A percentile compares a stretch with the other conserved stretches of the same genome.
Conservation (phyloP, 30 jellyfish, hydroid and myxozoan species). For the Clytia hemisphaerica region DNA sequence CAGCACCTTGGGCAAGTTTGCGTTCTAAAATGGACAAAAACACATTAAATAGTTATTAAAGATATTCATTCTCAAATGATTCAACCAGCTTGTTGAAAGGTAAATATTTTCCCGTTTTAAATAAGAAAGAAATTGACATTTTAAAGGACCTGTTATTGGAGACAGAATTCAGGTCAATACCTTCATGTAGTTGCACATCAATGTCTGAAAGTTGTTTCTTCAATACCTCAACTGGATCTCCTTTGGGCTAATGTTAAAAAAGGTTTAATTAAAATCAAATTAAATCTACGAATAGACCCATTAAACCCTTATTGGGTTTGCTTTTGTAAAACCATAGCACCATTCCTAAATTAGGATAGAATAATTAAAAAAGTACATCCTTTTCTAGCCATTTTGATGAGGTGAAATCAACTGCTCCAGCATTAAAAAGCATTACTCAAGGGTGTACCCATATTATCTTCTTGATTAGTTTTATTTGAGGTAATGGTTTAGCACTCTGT, state of each 20-base stretch:
- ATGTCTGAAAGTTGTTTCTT: slow-evolving; percentile 52
- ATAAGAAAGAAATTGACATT: neutral
- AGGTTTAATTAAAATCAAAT: neutral
- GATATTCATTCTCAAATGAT: neutral
- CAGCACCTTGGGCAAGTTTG: slow-evolving; percentile 55
- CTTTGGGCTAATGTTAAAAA: slow-evolving; percentile 67
- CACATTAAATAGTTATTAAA: neutral
- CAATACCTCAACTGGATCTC: slow-evolving; percentile 62
- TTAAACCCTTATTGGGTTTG: too few species aligned
- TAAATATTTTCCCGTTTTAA: neutral
- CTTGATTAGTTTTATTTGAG: too few species aligned
- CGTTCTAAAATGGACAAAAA: slow-evolving; percentile 30
- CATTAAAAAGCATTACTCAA: too few species aligned
- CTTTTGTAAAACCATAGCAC: too few species aligned
- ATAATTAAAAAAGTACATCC: too few species aligned
- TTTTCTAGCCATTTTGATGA: too few species aligned
- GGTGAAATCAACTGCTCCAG: too few species aligned
- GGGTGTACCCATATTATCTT: too few species aligned
- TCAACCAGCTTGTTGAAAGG: neutral
- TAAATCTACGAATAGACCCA: too few species aligned
- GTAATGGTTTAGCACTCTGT: too few species aligned
- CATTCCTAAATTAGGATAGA: too few species aligned
- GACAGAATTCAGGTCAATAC: slow-evolving; percentile 11
- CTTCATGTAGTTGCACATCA: slow-evolving; percentile 62
- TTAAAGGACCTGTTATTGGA: too few species aligned